These are phyloP conservation scores for Thereva nobilitata DNA, from an alignment of 2,888 invertebrate genomes.

Conservation along the genomic window DNA sequence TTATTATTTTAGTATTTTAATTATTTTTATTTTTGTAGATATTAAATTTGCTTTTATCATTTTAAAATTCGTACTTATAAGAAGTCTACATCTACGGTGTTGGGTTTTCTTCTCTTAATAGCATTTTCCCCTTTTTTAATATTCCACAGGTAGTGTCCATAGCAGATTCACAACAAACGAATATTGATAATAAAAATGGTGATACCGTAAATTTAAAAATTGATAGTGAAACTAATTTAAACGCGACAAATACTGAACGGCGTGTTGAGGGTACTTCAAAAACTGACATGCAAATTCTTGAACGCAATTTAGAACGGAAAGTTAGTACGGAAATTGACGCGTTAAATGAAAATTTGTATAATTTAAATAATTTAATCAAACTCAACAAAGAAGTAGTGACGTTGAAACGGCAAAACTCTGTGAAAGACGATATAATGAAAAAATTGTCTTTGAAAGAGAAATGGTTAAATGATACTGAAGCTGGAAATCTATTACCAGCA, in stretches of 20 bases:
- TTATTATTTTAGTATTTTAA: too few relatives aligned
- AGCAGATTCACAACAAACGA: conserved; percentile 38
- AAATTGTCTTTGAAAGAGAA: conserved; percentile 57
- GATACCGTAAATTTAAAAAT: conserved; percentile 22
- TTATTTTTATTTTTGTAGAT: too few relatives aligned
- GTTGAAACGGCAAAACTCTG: conserved; percentile 55
- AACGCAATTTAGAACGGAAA: conserved; percentile 50
- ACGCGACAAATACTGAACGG: not conserved
- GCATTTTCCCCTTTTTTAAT: conserved; percentile 32
- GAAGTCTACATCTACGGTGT: conserved; percentile 1
- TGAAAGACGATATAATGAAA: conserved; percentile 56
- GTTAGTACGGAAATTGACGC: conserved; percentile 55
- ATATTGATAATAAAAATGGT: conserved; percentile 39
- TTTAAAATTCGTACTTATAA: not conserved
- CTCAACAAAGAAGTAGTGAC: conserved; percentile 56
- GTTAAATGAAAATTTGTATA: conserved; percentile 56
- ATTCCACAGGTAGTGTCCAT: conserved; percentile 43
- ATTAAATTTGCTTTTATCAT: conserved; percentile 21
- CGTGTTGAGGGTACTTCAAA: conserved; percentile 39
- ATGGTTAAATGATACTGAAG: conserved; percentile 50
- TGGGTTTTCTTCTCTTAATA: conserved; percentile 32
- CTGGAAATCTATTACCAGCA: conserved; percentile 17
- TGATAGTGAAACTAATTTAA: conserved; percentile 26
- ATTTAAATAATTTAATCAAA: conserved; percentile 56
- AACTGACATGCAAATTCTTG: conserved; percentile 53